Evolutionary conservation across 2,888 invertebrate genomes (phyloP), one percentile per base, ranked within the genome.

Genomic region (Sinotaia quadrata): DNA sequence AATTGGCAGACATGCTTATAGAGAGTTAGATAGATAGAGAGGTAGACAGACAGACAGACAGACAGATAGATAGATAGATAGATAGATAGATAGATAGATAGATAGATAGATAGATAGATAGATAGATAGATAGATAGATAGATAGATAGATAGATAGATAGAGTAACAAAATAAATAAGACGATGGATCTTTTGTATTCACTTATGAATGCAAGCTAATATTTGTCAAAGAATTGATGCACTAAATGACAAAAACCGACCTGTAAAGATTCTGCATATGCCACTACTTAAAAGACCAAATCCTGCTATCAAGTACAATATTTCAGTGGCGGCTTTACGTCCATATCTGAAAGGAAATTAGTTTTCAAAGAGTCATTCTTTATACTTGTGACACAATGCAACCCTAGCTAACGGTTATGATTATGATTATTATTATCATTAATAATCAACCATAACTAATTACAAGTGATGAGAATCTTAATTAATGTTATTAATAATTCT

Each of bases 281-380:
- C 68, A 37, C 56, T 44, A 21, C 57, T 49, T 0, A 68, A 4
- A 34, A 62, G 47, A 31, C 57, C 49, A 21, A 57, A 7, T 3
- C 57, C 57, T 2, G 56, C 52, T 29, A 68, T n/a, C 2, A 57
- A 56, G 51, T 54, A 68, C 21, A 62, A 18, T 1, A 37, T 21
- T 41, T 56, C 44, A 0, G 54, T 41, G 7, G 47, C 37, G n/a
- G 10, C 27, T 21, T 63, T 62, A 18, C 68, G 56, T 10, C 68
- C 68, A 21, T 62, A 36, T 34, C 68, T 68, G 68, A 29, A 33
- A n/a, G 27, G 12, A n/a, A n/a, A n/a, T n/a, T n/a, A n/a, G n/a
- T n/a, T n/a, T n/a, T n/a, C n/a, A n/a, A n/a, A n/a, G n/a, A n/a
- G n/a, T n/a, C n/a, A n/a, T n/a, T n/a, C n/a, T n/a, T n/a, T n/a